Percentiles rank a stretch among this genome's conserved stretches.
Conservation (phyloP, 2,797 vertebrate species). For the Sardinella longiceps region DNA sequence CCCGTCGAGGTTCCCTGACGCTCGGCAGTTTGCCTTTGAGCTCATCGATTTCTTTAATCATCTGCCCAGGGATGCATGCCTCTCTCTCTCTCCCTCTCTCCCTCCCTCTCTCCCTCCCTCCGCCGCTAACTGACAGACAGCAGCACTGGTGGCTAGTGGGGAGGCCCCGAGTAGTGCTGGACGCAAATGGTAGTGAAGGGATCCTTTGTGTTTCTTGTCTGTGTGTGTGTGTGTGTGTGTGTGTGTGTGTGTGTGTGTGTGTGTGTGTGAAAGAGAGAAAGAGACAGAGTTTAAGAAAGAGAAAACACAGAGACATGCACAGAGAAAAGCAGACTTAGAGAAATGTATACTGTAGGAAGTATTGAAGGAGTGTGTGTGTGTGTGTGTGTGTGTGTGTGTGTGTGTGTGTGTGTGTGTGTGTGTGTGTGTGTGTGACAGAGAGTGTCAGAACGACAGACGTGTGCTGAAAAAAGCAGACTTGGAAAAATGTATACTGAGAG, state of each 20-base stretch:
- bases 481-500: no score
- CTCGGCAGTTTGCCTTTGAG: slow-evolving; percentile 12
- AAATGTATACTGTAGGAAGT: no score
- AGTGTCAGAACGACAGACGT: no score
- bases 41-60: slow-evolving; percentile 19
- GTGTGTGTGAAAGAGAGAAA: no score
- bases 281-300: no score
- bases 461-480: no score
- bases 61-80: slow-evolving; percentile 4
- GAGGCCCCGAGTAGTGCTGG: neutral
- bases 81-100: no score
- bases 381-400: neutral
- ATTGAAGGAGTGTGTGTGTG: neutral
- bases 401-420: neutral
- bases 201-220: neutral
- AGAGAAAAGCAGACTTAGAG: no score
- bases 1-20: neutral
- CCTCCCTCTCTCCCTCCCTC: no score
- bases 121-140: slow-evolving; percentile 11
- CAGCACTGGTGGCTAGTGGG: neutral
- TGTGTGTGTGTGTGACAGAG: no score
- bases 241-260: neutral
- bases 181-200: neutral
- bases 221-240: no score
- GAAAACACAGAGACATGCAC: no score